Evolutionary conservation across 2,113 vertebrate species (phyloP).

Genomic region (Nycticorax nycticorax): DNA sequence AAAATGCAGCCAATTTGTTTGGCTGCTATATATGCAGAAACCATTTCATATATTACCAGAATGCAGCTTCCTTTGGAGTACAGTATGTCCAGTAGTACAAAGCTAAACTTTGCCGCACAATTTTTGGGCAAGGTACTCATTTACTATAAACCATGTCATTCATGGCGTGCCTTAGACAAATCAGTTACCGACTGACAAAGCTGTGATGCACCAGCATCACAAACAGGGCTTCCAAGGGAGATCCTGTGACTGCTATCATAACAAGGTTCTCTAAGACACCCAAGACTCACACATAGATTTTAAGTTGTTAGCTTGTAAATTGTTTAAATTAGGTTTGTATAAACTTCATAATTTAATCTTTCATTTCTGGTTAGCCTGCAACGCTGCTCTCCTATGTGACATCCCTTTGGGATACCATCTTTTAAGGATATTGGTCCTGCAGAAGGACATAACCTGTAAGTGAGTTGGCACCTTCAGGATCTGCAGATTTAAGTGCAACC

Average conservation of each 20-base stretch:
- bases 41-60: neutral
- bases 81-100: neutral
- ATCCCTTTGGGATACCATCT: neutral
- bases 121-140: neutral
- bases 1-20: slow-evolving; percentile 6
- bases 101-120: neutral
- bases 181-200: neutral
- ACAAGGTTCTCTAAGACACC: neutral
- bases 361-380: neutral
- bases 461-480: neutral
- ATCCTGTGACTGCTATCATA: neutral
- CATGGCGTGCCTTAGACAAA: neutral
- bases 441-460: neutral
- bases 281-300: neutral
- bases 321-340: neutral
- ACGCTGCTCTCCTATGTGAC: neutral
- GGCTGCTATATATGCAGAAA: neutral
- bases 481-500: neutral
- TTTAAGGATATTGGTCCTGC: neutral
- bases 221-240: neutral
- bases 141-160: neutral
- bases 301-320: neutral
- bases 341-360: neutral
- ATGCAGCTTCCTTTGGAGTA: neutral
- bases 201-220: neutral